phyloP scores from a whole-genome alignment of 2,888 invertebrate species.

The Drosophila borealis region DNA sequence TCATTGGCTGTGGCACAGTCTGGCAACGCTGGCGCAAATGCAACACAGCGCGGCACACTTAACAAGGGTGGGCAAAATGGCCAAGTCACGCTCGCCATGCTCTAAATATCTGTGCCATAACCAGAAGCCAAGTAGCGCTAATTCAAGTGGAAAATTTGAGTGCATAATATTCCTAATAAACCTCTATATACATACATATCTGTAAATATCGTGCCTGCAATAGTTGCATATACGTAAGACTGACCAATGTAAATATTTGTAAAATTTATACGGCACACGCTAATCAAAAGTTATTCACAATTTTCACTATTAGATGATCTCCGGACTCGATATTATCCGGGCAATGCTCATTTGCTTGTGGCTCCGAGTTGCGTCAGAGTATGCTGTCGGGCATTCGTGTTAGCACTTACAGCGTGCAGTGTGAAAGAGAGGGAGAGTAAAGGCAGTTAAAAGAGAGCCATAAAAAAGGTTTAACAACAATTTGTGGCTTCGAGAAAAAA shows the following conservation, averaged over 20 bases:
- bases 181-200: slow-evolving; percentile 20
- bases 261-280: slow-evolving; percentile 55
- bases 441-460: neutral
- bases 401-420: slow-evolving; percentile 31
- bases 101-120: slow-evolving; percentile 56
- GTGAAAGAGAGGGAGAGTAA: neutral
- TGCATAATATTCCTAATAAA: slow-evolving; percentile 56
- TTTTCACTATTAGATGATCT: slow-evolving; percentile 34
- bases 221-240: slow-evolving; percentile 3
- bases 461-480: neutral
- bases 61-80: slow-evolving; percentile 46
- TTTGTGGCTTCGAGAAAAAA: neutral
- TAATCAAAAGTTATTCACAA: slow-evolving; percentile 47
- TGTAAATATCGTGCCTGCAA: neutral
- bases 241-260: slow-evolving; percentile 51
- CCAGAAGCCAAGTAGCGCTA: slow-evolving; percentile 21
- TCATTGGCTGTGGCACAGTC: slow-evolving; percentile 12
- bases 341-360: neutral
- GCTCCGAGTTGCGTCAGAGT: slow-evolving; percentile 33
- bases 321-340: slow-evolving; percentile 25
- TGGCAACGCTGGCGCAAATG: slow-evolving; percentile 43
- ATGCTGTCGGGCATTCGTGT: slow-evolving; percentile 9
- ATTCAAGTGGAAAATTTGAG: slow-evolving; percentile 61
- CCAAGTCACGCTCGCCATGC: slow-evolving; percentile 66
- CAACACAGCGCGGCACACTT: slow-evolving; percentile 47